Conservation (phyloP, 1,140 invertebrate species). For the Dreissena rostriformis region DNA sequence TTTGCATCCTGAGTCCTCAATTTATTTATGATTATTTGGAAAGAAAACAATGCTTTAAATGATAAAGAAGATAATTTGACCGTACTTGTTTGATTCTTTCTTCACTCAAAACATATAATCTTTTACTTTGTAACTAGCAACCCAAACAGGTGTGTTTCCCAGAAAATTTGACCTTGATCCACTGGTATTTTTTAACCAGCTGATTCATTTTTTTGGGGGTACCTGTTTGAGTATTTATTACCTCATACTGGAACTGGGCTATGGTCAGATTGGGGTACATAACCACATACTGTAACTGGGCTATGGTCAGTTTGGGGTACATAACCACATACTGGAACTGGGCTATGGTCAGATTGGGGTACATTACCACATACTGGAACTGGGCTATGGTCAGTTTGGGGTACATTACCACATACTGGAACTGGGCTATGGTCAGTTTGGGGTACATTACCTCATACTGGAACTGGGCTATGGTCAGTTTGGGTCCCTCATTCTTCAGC, state of each 20-base stretch:
- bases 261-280: conserved; percentile 65
- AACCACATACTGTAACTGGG: conserved; percentile 79
- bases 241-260: conserved; percentile 78
- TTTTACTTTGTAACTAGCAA: no score
- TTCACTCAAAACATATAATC: no score
- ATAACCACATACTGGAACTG: conserved; percentile 78
- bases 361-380: conserved; percentile 76
- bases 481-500: conserved; percentile 68
- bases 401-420: conserved; percentile 76
- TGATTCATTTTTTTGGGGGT: no score
- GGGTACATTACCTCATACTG: conserved; percentile 74
- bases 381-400: conserved; percentile 70
- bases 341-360: conserved; percentile 65
- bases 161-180: no score
- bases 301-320: conserved; percentile 62
- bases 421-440: conserved; percentile 71
- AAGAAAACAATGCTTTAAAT: no score
- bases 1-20: no score
- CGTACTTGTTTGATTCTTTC: no score
- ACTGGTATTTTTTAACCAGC: no score
- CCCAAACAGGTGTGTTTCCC: no score
- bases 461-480: conserved; percentile 72
- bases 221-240: no score
- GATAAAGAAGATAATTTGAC: no score
- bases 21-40: no score